Conservation (phyloP, 2,113 vertebrate genomes). For the Jacana jacana region DNA sequence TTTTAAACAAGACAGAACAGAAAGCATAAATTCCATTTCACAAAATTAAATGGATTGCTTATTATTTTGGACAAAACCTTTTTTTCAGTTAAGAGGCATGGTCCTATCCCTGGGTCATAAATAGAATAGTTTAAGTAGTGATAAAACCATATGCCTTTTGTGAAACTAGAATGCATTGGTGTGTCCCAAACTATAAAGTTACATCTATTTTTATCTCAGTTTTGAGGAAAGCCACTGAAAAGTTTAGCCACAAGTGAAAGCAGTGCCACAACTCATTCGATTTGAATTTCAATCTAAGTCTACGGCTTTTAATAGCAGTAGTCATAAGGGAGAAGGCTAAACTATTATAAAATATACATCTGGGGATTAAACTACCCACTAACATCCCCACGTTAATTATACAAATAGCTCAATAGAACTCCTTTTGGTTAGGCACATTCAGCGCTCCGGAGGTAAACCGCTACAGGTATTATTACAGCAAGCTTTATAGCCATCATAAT, state of each 20-base stretch:
- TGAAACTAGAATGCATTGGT: background rate
- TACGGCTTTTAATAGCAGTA: background rate
- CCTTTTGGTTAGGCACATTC: background rate
- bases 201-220: background rate
- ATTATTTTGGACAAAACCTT: background rate
- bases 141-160: background rate
- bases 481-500: background rate
- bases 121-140: background rate
- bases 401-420: background rate
- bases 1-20: background rate
- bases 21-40: background rate
- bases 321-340: background rate
- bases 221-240: background rate
- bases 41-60: background rate
- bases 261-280: background rate
- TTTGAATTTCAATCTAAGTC: slow-evolving; percentile 9
- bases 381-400: background rate
- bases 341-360: background rate
- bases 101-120: background rate
- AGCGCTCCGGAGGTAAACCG: background rate
- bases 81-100: background rate
- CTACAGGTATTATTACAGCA: background rate
- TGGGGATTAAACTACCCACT: background rate
- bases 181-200: background rate
- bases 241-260: background rate